A percentile compares a stretch with the other conserved stretches of the same genome.
Conservation (phyloP, 2,888 invertebrate species). For the Caenorhabditis afra region DNA sequence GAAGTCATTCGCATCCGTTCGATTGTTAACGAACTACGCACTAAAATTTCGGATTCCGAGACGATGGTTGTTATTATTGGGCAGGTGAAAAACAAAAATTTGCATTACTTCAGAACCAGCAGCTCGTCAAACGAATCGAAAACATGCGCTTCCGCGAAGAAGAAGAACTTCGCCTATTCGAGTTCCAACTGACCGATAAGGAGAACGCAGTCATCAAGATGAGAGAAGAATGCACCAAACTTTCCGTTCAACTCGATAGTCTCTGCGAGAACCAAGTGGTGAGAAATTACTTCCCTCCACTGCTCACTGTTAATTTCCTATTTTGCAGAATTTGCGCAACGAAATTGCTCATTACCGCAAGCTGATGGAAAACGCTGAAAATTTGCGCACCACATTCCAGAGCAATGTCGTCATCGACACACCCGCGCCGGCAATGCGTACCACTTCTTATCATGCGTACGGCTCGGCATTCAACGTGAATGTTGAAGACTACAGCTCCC, state of each 20-base stretch:
- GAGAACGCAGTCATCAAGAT: conserved; percentile 43
- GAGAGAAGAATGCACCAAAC: conserved; percentile 52
- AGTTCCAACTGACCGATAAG: conserved; percentile 35
- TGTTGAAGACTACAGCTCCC: conserved; percentile 8
- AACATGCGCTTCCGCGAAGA: conserved; percentile 39
- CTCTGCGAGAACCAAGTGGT: conserved; percentile 54
- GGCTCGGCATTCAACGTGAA: conserved; percentile 40
- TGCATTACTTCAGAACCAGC: conserved; percentile 32
- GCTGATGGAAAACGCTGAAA: conserved; percentile 51
- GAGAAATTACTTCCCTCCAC: neutral
- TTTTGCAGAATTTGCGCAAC: conserved; percentile 36
- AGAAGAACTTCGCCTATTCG: conserved; percentile 45
- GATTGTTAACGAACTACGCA: conserved; percentile 35
- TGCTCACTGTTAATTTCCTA: no score
- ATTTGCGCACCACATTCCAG: conserved; percentile 19
- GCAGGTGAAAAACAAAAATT: neutral
- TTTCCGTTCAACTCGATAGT: conserved; percentile 45
- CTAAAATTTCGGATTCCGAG: conserved; percentile 44
- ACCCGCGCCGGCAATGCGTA: conserved; percentile 16
- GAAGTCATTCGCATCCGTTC: conserved; percentile 41
- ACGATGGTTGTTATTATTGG: conserved; percentile 13
- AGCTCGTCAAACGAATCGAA: conserved; percentile 38
- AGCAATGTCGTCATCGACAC: conserved; percentile 35
- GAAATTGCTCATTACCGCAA: conserved; percentile 54
- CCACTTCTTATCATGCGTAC: conserved; percentile 42